Evolutionary conservation across 1,140 invertebrate genomes (phyloP), one percentile per base, ranked within the genome.

Genomic region (Brachionus manjavacas): DNA sequence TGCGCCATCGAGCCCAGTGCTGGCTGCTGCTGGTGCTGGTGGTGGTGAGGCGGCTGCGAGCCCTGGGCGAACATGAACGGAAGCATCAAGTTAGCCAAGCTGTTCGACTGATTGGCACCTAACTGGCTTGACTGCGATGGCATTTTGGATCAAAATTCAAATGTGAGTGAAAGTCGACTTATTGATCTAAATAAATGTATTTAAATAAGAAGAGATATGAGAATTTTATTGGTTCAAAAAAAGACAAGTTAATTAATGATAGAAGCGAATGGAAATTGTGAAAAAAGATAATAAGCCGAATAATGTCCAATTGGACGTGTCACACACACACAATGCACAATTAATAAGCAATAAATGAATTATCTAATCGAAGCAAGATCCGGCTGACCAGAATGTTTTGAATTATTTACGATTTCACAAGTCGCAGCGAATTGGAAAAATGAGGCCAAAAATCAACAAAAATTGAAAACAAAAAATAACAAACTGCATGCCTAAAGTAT

Each of bases 391-490:
- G 20, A 60, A 41, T 72, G 68, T 72, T 72, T 72, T 72, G 39
- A 72, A 72, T 72, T 72, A 72, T 72, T 72, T 72, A 72, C 68
- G 68, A 72, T 72, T 72, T 72, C 39, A 41, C 35, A 72, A 72
- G 9, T 72, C n/a, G 39, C 16, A 20, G 7, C 8, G n/a, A 72
- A 72, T 72, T 16, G 20, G 31, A 39, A 39, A 72, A 72, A 72
- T 41, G 41, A 39, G 31, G 7, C n/a, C 8, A 16, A 9, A 16
- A 16, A 20, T 60, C 52, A 60, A 60, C 52, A 23, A 16, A 16
- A 20, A 49, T n/a, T 52, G n/a, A 52, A n/a, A n/a, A n/a, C n/a
- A n/a, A 23, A 68, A 31, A 25, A 7, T 20, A 35, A 20, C 12
- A 46, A 46, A 46, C 43, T 46, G 43, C 43, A 72, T 41, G 39